Percentiles rank a stretch among this genome's conserved stretches.
phyloP scores from a whole-genome alignment of 2,888 invertebrate species.

The Mimas tiliae region DNA sequence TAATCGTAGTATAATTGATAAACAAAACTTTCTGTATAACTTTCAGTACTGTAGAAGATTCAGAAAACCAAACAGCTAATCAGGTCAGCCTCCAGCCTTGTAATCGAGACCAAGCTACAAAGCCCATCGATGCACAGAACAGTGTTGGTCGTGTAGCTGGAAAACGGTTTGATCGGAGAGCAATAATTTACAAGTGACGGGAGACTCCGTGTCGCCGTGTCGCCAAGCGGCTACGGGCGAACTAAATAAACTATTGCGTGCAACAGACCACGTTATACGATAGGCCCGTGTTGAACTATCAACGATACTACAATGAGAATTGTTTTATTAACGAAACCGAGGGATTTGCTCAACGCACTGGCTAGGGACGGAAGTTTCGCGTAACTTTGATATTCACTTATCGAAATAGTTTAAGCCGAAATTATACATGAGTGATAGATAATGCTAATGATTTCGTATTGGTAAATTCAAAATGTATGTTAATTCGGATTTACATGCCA shows the following conservation, averaged over 20 bases:
- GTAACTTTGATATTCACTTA: too few species aligned
- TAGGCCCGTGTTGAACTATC: constrained; percentile 39
- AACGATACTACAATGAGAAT: constrained; percentile 15
- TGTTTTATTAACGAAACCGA: constrained; percentile 19
- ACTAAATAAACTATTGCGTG: constrained; percentile 69
- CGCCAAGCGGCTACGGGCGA: constrained; percentile 47
- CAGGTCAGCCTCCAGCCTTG: constrained; percentile 12
- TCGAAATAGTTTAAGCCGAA: too few species aligned
- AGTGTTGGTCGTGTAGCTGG: constrained; percentile 33
- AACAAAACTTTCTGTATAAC: background rate
- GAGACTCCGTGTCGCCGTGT: constrained; percentile 64
- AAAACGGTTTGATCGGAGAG: constrained; percentile 49
- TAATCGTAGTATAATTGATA: too few species aligned
- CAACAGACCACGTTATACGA: constrained; percentile 59
- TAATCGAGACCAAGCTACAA: constrained; percentile 18
- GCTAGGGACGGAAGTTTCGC: too few species aligned
- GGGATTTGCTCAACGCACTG: background rate
- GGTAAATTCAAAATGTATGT: too few species aligned
- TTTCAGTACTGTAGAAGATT: background rate
- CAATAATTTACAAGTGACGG: constrained; percentile 71
- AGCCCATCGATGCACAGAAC: constrained; percentile 23
- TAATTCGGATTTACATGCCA: too few species aligned
- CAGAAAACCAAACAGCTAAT: constrained; percentile 13
- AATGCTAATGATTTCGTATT: too few species aligned
- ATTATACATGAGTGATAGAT: too few species aligned